Conservation (phyloP, 1,140 invertebrate genomes). For the Watersipora subatra region DNA sequence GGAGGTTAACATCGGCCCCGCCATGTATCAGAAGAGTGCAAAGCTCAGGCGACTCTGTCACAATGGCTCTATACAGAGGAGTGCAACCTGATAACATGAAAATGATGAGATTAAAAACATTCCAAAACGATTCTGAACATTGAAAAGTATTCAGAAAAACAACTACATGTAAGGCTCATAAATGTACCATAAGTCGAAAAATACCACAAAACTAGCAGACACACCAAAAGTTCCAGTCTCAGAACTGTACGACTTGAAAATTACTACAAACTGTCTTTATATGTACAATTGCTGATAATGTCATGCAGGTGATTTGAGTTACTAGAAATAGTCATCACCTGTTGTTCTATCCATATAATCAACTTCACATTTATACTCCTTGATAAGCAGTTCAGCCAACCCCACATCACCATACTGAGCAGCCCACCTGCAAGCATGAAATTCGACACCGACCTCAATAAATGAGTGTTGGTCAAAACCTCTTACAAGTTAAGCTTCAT, state of each 20-base stretch:
- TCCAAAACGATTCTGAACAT: neutral
- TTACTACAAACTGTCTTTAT: too few relatives aligned
- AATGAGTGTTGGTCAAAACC: neutral
- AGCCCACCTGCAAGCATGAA: constrained; percentile 17
- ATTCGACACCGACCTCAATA: too few relatives aligned
- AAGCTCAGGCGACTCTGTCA: constrained; percentile 18
- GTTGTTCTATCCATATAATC: constrained; percentile 24
- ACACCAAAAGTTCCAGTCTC: too few relatives aligned
- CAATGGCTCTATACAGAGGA: constrained; percentile 24
- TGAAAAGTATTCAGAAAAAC: too few relatives aligned
- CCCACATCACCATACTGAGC: constrained; percentile 20
- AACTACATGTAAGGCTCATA: too few relatives aligned
- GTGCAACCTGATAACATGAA: constrained; percentile 17
- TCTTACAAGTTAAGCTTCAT: neutral
- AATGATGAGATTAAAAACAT: neutral
- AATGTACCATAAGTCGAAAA: too few relatives aligned
- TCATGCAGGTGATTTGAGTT: too few relatives aligned
- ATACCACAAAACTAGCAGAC: too few relatives aligned
- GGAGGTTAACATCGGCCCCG: constrained; percentile 27
- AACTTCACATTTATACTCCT: constrained; percentile 22
- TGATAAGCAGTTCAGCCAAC: constrained; percentile 19
- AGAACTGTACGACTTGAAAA: too few relatives aligned
- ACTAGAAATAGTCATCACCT: constrained; percentile 16
- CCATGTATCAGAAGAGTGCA: constrained; percentile 20
- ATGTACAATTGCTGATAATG: too few relatives aligned